Evolutionary conservation across 2,113 vertebrate species (phyloP).

Genomic region (Machaerirhynchus nigripectus): DNA sequence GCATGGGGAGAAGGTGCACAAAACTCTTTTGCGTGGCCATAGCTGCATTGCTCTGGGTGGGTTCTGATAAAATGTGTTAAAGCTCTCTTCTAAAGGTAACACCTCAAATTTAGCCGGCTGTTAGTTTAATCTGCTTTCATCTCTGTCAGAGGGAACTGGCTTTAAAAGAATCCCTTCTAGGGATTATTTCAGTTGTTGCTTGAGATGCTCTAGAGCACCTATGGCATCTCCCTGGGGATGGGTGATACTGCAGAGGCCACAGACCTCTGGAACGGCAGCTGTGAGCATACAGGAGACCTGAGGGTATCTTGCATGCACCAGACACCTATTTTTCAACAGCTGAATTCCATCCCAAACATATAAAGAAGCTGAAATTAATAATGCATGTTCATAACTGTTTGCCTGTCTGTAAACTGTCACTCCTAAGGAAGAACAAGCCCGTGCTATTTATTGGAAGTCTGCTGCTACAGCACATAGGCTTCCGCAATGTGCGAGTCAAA

Average conservation of each 20-base stretch:
- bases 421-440: not conserved
- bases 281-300: not conserved
- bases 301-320: not conserved
- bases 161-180: not conserved
- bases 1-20: not conserved
- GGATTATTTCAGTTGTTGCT: not conserved
- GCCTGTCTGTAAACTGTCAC: not conserved
- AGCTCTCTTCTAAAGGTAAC: not conserved
- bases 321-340: not conserved
- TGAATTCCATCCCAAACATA: not conserved
- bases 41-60: not conserved
- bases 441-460: not conserved
- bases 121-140: not conserved
- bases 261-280: not conserved
- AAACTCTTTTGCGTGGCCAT: not conserved
- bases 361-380: not conserved
- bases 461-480: not conserved
- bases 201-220: not conserved
- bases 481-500: fast-evolving
- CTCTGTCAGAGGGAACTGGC: not conserved
- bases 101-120: not conserved
- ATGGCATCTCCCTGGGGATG: not conserved
- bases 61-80: not conserved
- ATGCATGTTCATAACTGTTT: not conserved
- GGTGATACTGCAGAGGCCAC: not conserved